Percentiles rank a stretch among this genome's conserved stretches.
These are phyloP conservation scores for Sinotaia quadrata DNA, from an alignment of 2,888 invertebrate genomes.

Conservation along the genomic window DNA sequence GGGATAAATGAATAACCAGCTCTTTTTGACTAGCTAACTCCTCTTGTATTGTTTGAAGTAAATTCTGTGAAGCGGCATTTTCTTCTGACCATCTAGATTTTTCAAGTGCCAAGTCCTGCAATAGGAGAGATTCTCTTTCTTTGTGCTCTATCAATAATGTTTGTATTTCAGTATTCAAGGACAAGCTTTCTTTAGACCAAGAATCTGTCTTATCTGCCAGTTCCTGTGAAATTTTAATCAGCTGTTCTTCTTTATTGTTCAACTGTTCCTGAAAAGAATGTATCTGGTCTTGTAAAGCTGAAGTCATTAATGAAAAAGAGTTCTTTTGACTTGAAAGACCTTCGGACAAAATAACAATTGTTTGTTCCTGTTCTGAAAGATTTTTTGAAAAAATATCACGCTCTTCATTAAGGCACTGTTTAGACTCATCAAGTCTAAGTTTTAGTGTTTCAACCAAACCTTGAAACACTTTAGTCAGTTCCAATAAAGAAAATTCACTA, in stretches of 20 bases:
- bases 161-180: conserved; percentile 13
- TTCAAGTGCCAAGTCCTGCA: conserved; percentile 12
- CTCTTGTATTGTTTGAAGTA: conserved; percentile 3
- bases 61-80: conserved; percentile 13
- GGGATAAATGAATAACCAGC: conserved; percentile 7
- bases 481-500: neutral
- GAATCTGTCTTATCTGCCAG: conserved; percentile 22
- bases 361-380: neutral
- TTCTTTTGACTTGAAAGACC: conserved; percentile 10
- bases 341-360: conserved; percentile 5
- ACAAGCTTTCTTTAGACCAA: conserved; percentile 7
- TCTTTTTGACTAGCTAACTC: conserved; percentile 10
- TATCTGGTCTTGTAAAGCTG: conserved; percentile 13
- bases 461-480: conserved; percentile 9
- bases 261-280: conserved; percentile 31
- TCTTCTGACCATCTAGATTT: conserved; percentile 9
- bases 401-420: conserved; percentile 17
- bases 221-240: conserved; percentile 25
- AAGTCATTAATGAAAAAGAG: neutral
- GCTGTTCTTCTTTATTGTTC: conserved; percentile 33
- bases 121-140: neutral
- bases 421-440: conserved; percentile 1
- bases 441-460: conserved; percentile 17
- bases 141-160: neutral
- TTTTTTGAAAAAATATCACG: conserved; percentile 10